A percentile compares a stretch with the other conserved stretches of the same genome.
Evolutionary conservation across 2,113 vertebrate genomes (phyloP).

Genomic region (Triplophysa rosa): DNA sequence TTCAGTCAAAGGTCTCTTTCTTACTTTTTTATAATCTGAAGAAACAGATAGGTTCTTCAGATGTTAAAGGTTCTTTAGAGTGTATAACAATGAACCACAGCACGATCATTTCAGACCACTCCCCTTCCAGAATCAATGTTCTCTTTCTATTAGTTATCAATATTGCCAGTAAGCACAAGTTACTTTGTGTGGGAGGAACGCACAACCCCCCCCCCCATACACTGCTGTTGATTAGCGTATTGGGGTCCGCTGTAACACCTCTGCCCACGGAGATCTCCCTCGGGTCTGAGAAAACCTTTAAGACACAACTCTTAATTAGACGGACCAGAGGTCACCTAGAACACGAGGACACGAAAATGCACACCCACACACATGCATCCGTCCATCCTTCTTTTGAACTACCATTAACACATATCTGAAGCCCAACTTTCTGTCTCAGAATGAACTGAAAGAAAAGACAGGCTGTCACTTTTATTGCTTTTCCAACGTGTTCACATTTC

Average conservation of each 20-base stretch:
- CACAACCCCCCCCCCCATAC: background rate
- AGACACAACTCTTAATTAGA: constrained; percentile 51
- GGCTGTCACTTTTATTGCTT: background rate
- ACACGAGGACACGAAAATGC: constrained; percentile 24
- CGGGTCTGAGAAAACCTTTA: constrained; percentile 46
- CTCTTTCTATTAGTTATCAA: background rate
- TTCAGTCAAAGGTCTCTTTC: too few relatives aligned
- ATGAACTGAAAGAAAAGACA: constrained; percentile 9
- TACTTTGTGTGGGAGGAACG: constrained; percentile 5
- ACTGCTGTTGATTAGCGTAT: background rate
- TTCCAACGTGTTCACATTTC: constrained; percentile 33
- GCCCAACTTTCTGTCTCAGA: constrained; percentile 20
- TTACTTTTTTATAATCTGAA: too few relatives aligned
- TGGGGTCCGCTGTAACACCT: constrained; percentile 42
- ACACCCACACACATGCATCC: constrained; percentile 23
- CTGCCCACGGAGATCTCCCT: constrained; percentile 43
- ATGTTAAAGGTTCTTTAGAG: too few relatives aligned
- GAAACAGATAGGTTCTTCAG: too few relatives aligned
- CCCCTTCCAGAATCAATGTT: background rate
- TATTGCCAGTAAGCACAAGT: background rate
- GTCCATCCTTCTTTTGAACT: constrained; percentile 31
- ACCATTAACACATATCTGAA: constrained; percentile 34
- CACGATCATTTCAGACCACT: background rate
- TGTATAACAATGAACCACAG: background rate
- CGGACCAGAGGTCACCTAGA: constrained; percentile 38